Evolutionary conservation across 1,140 invertebrate species (phyloP).

Genomic region (Hermatobates lingyangjiaoensis): DNA sequence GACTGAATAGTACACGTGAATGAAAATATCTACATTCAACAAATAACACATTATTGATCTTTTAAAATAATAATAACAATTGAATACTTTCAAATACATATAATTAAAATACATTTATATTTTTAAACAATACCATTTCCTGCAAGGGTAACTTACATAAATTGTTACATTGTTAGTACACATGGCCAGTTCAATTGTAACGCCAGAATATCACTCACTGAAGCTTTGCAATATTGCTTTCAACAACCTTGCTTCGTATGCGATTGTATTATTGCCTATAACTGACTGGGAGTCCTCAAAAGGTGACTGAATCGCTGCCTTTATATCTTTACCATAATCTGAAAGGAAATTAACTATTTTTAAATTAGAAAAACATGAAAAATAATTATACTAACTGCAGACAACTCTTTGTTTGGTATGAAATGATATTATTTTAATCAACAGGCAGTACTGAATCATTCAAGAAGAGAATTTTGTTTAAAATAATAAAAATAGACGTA

Average conservation of each 20-base stretch:
- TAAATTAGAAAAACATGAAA: not conserved
- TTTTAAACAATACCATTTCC: no score
- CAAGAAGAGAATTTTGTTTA: not conserved
- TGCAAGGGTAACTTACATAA: no score
- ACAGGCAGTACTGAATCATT: not conserved
- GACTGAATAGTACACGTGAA: no score
- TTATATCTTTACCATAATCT: constrained; percentile 71
- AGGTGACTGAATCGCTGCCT: constrained; percentile 62
- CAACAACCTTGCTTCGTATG: constrained; percentile 72
- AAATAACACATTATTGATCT: no score
- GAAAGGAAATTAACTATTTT: constrained; percentile 21
- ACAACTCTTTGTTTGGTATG: not conserved
- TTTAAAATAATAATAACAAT: no score
- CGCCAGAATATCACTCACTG: no score
- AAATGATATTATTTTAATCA: not conserved
- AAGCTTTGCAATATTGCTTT: constrained; percentile 69
- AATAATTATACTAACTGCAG: not conserved
- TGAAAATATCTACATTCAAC: no score
- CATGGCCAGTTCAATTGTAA: no score
- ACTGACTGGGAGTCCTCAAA: constrained; percentile 49
- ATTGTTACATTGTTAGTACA: no score
- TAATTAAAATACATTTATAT: no score
- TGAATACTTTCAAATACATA: no score
- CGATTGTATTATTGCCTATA: constrained; percentile 77
- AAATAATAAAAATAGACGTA: not conserved